Evolutionary conservation across 2,888 invertebrate genomes (phyloP), one percentile per base, ranked within the genome.

Genomic region (Agriopis leucophaearia): DNA sequence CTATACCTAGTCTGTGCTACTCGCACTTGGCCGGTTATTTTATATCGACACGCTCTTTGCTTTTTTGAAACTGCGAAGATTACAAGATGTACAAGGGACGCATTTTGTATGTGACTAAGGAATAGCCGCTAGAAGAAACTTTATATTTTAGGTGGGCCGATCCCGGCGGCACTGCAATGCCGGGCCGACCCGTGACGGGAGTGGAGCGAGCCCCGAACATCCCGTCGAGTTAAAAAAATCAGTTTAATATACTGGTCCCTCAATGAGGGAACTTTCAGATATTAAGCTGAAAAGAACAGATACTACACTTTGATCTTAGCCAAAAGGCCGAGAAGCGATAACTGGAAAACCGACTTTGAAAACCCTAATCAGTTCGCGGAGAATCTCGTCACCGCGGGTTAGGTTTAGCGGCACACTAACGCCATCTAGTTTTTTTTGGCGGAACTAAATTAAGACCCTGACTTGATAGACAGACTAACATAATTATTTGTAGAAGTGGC

Each of bases 201-300:
- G 54, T 55, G 54, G 54, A 55, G 54, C 54, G 54, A 55, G 54
- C 54, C 54, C 51, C 51, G 51, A 51, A 51, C 51, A 51, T 51
- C 51, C 51, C 51, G 51, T 51, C 51, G 51, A 35, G 8, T 51
- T 51, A 51, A 35, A 51, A 51, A 51, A 51, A 51, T 51, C 51
- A 51, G 51, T 40, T 55, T 55, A 55, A 55, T 55, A 55, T 55
- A 55, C 54, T 55, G 54, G 54, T 55, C 54, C 54, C 54, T 55
- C 54, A 55, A 40, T 55, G 54, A 55, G 54, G 54, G 54, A 55
- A 55, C 54, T 55, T 58, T 58, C 54, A 51, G 51, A 51, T 51
- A 51, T 51, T 51, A 51, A 51, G 51, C 51, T 51, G 51, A 51
- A 51, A 51, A 51, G 51, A 51, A 51, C 51, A 51, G 51, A 51